Evolutionary conservation across 2,797 vertebrate genomes (phyloP), one percentile per base, ranked within the genome.

Genomic region (Thamnophis elegans): DNA sequence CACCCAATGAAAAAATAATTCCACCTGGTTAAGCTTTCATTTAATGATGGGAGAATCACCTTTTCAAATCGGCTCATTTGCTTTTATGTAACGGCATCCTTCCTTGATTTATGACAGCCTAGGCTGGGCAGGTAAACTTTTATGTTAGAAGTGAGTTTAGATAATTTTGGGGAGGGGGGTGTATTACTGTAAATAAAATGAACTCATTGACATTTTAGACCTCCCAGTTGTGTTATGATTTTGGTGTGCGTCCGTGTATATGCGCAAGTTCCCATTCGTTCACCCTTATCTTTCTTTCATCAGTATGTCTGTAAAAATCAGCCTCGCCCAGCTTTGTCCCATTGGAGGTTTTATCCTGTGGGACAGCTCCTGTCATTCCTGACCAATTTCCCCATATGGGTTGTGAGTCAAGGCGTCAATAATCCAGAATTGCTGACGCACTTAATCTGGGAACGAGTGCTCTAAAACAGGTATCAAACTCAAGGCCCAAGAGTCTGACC

Each of bases 151-250:
- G 47, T 88, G 36, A 82, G 91, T 56, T 90, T 90, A 87, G 92
- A 32, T 20, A 9, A 59, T 47, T 96, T 97, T 97, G 96, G 96
- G 97, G 55, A 6, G 55, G 55, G 55, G 55, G 1, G 47, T 51
- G 4, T 96, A 95, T 94, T 93, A 96, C 93, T 96, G 96, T 95
- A 96, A 97, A 97, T 97, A 97, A 97, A 97, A 96, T 87, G 94
- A 94, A 96, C 95, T 95, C 91, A 93, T 94, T 94, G 95, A 94
- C 95, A 95, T 96, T 97, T 97, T 96, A 95, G 96, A 97, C 96
- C 90, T 95, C 95, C 93, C 95, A 94, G 92, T 95, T 95, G 96
- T 96, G 94, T 92, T n/a, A 36, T 85, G 82, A 53, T 90, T 89
- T 87, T 60, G 55, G 60, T 26, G 25, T 89, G 32, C 28, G 18